Evolutionary conservation across 2,797 vertebrate species (phyloP).

Genomic region (Gymnothorax reevesii): DNA sequence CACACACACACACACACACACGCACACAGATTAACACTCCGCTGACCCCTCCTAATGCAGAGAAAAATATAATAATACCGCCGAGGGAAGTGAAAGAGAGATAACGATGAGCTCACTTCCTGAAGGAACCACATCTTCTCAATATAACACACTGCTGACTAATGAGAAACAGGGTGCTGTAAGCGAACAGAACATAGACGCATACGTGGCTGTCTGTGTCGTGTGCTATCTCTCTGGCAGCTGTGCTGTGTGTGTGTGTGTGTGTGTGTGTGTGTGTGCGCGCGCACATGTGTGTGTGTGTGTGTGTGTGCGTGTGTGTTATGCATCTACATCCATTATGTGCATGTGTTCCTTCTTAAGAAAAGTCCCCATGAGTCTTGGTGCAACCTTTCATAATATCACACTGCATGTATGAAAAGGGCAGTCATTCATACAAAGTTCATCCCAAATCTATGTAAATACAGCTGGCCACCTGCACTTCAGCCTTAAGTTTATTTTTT

Average conservation of each 20-base stretch:
- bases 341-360: neutral
- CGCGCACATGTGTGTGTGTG: neutral
- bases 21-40: neutral
- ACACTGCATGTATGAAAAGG: no score
- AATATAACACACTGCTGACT: neutral
- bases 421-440: no score
- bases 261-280: neutral
- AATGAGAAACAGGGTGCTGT: neutral
- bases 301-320: neutral
- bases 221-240: neutral
- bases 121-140: neutral
- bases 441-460: no score
- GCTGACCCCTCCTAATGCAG: neutral
- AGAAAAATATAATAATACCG: neutral
- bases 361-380: no score
- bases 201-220: neutral
- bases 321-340: conserved; percentile 1
- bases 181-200: neutral
- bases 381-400: no score
- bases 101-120: neutral
- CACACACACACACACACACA: neutral
- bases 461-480: no score
- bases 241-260: neutral
- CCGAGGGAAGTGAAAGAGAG: neutral
- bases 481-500: no score